Evolutionary conservation across 2,888 invertebrate species (phyloP), one percentile per base, ranked within the genome.

Genomic region (Drosophila macrospina): DNA sequence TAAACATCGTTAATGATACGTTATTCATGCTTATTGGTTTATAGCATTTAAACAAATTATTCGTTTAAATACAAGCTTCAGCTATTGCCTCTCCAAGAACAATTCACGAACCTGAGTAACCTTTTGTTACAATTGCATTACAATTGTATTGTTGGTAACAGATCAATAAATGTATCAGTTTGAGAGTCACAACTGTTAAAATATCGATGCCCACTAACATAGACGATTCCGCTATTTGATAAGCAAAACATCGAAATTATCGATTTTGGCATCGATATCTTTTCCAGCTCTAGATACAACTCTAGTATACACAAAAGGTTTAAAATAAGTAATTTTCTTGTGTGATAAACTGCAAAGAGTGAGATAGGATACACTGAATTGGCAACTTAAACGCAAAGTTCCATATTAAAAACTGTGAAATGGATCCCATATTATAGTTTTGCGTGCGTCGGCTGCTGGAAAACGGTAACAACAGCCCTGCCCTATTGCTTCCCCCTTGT

Each of bases 271-370:
- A 20, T 20, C 20, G 20, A 20, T 20, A 20, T 20, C 20, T 20
- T 20, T 20, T 20, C 20, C 20, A 20, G 20, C 20, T 20, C 20
- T 20, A 20, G 63, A 73, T 75, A 76, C 75, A 75, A 45, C 77
- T 71, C 73, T 77, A 74, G 83, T 83, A 86, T 83, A 83, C 80
- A 83, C 86, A 88, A 86, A 87, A 80, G 88, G 68, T 86, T 70
- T 76, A 86, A 88, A 75, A 76, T 79, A 83, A 74, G 64, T 61
- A 63, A 52, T 83, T 80, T 88, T 86, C 68, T 47, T 86, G 77
- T 69, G 83, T 76, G 83, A 79, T 83, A 83, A 74, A 69, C 50
- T 57, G 54, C 24, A 60, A 65, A 71, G 48, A 71, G 66, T 67
- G 47, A 51, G 48, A 74, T 72, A 77, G 39, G 47, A 63, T 60